phyloP scores from a whole-genome alignment of 2,888 invertebrate genomes.

The Yponomeuta evonymella region DNA sequence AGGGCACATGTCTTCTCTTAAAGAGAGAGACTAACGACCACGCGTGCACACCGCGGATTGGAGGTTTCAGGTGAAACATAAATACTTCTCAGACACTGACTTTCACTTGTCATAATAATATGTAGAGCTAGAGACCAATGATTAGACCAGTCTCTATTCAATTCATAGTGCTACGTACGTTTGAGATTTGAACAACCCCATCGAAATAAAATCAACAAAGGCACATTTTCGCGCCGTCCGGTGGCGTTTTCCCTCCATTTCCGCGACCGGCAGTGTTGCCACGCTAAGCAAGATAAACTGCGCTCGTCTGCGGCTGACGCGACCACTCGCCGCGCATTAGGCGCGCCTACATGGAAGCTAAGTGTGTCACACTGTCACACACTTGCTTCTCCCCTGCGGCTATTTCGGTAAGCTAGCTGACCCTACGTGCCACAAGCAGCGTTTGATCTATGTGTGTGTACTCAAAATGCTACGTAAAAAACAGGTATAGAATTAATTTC shows the following conservation, averaged over 20 bases:
- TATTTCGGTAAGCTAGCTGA: constrained; percentile 69
- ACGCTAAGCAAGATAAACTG: constrained; percentile 68
- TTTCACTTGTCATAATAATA: no score
- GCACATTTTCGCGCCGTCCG: constrained; percentile 47
- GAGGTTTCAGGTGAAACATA: no score
- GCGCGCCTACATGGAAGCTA: constrained; percentile 63
- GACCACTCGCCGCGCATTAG: constrained; percentile 69
- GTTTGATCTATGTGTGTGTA: constrained; percentile 58
- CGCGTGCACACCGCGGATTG: no score
- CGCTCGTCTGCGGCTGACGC: constrained; percentile 62
- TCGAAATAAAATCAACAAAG: background rate
- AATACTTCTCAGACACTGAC: no score
- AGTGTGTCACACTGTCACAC: constrained; percentile 50
- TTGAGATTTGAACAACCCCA: background rate
- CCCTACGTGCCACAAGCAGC: constrained; percentile 50
- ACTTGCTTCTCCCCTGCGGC: constrained; percentile 68
- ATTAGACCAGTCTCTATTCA: background rate
- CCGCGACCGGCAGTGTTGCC: constrained; percentile 34
- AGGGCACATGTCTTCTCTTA: no score
- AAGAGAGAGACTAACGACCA: no score
- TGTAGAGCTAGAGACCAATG: background rate
- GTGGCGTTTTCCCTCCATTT: constrained; percentile 38
- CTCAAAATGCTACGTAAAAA: constrained; percentile 29
- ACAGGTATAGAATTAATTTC: constrained; percentile 30
- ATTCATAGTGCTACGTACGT: background rate